Base-by-base conservation (phyloP, 2,113 vertebrate genomes). In the Mustela nigripes region DNA sequence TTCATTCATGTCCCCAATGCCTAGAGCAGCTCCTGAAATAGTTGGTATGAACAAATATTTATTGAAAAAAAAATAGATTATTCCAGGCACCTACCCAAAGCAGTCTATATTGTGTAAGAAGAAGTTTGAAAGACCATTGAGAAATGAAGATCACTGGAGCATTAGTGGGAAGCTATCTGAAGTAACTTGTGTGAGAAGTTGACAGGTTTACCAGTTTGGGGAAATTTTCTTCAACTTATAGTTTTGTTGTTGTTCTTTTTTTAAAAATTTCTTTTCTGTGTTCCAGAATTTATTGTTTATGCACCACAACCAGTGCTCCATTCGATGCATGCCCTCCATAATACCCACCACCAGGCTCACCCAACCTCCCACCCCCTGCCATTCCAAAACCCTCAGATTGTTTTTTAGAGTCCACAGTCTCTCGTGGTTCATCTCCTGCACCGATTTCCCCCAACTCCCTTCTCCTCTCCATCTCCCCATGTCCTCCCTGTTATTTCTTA, bases 171-270 rank as follows among this genome's bases (percentile, higher is more conserved):
- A 79, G 53, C 62, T 79, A 84, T 3, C 7, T 50, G 12, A 45
- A 91, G 18, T 33, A 97, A 90, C 79, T 83, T 95, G 45, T 83
- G 36, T 83, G 39, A 86, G 26, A 80, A 94, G 76, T 74, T 94
- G 26, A 28, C 42, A 62, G 26, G 83, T 56, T 94, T 93, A 60
- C 12, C 22, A 60, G 26, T 67, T 95, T 19, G 50, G 48, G 26
- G 58, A 78, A 8, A 82, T 60, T 94, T 67, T 33, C 42, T 97
- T 74, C 67, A 95, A 83, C 21, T 79, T 88, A 50, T 39, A 82
- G 50, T 94, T 56, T 56, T 18, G 53, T 18, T 56, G 53, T 56
- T 56, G 5, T 56, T 53, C 15, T 53, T 56, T 56, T 53, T 56
- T 56, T 18, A 56, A 56, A 39, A 39, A 39, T 56, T 56, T 56